These are phyloP conservation scores for Diplodus puntazzo DNA, from an alignment of 2,797 vertebrate genomes.

Conservation along the genomic window DNA sequence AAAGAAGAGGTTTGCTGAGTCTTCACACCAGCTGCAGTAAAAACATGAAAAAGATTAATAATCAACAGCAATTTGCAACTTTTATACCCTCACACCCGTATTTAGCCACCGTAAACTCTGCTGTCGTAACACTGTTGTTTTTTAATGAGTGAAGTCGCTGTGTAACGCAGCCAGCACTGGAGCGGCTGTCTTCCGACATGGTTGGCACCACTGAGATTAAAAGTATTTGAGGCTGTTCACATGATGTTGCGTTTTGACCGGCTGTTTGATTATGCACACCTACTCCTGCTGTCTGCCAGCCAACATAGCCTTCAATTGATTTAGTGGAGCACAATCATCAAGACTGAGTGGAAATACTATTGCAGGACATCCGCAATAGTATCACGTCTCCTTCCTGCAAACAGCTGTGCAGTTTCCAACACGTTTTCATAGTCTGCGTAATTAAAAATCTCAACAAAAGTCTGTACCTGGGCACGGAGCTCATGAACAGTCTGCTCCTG, in stretches of 20 bases:
- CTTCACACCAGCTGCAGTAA: neutral
- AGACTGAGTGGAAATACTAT: neutral
- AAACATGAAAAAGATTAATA: neutral
- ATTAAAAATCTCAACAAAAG: neutral
- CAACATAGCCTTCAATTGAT: conserved; percentile 21
- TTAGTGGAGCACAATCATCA: conserved; percentile 13
- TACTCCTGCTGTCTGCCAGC: conserved; percentile 13
- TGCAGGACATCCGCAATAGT: neutral
- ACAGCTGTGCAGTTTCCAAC: neutral
- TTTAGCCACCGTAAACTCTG: neutral
- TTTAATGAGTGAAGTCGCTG: neutral
- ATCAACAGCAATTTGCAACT: neutral
- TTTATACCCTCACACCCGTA: neutral
- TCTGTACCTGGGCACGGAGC: conserved; percentile 81
- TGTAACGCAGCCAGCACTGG: too few relatives aligned
- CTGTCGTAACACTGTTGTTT: neutral
- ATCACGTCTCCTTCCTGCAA: neutral
- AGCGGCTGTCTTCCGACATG: neutral
- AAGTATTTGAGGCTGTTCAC: conserved; percentile 26
- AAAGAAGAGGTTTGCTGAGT: neutral
- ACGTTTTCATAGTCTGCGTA: neutral
- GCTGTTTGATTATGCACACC: conserved; percentile 35
- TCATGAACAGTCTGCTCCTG: conserved; percentile 78
- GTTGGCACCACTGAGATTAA: neutral
- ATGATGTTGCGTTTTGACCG: conserved; percentile 26